Conservation (phyloP, 1,140 invertebrate genomes). For the Bombus affinis region DNA sequence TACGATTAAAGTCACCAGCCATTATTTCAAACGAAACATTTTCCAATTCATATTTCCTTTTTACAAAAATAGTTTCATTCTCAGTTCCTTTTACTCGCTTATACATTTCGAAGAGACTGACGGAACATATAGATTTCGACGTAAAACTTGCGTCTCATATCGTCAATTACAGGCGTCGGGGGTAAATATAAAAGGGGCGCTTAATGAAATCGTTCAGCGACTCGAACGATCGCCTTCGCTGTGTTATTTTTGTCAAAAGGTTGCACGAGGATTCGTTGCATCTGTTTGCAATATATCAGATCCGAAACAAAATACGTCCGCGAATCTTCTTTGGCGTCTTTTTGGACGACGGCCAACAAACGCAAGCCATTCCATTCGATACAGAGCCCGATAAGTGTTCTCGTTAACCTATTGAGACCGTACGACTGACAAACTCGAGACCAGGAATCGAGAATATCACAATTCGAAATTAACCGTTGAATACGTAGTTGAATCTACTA, state of each 20-base stretch:
- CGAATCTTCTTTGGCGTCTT: constrained; percentile 28
- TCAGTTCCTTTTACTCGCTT: not conserved
- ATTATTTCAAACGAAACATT: too few species aligned
- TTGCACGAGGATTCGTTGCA: constrained; percentile 36
- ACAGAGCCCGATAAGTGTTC: constrained; percentile 16
- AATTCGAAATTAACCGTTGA: not conserved
- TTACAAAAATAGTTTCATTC: not conserved
- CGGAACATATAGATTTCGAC: not conserved
- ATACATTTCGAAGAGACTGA: not conserved
- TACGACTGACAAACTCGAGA: not conserved
- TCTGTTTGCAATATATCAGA: constrained; percentile 67
- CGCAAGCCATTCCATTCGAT: constrained; percentile 28
- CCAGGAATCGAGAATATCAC: not conserved
- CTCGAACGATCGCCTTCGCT: constrained; percentile 5
- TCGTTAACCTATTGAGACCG: constrained; percentile 20
- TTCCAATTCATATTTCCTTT: not conserved
- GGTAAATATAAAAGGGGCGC: constrained; percentile 21
- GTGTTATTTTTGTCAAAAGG: constrained; percentile 60
- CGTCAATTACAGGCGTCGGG: too few species aligned
- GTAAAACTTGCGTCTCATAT: not conserved
- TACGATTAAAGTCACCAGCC: too few species aligned
- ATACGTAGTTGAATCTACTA: not conserved
- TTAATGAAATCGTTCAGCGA: constrained; percentile 45
- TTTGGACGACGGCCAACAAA: constrained; percentile 47
- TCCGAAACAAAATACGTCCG: constrained; percentile 58